Evolutionary conservation across 2,888 invertebrate genomes (phyloP).

Genomic region (Plagodis pulveraria): DNA sequence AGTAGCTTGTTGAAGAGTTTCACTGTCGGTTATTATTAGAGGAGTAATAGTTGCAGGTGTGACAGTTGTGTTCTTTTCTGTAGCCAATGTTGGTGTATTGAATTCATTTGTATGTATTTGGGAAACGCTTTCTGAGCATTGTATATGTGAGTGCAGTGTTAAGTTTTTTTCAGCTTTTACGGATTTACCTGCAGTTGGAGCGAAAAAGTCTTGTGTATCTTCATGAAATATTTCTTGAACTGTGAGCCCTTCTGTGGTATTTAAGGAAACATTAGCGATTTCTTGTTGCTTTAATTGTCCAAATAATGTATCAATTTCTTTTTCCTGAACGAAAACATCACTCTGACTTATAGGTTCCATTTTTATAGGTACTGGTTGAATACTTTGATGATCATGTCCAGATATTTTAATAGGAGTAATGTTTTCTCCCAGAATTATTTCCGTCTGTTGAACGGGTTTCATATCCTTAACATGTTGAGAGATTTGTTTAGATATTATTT

Average conservation of each 20-base stretch:
- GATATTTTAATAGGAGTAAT: constrained; percentile 37
- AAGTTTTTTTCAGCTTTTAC: constrained; percentile 58
- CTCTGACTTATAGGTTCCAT: constrained; percentile 57
- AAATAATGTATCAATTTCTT: constrained; percentile 52
- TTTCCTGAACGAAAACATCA: constrained; percentile 60
- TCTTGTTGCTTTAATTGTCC: constrained; percentile 42
- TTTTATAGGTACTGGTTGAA: constrained; percentile 50
- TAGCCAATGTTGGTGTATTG: constrained; percentile 46
- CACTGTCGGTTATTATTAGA: constrained; percentile 67
- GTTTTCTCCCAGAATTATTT: constrained; percentile 60
- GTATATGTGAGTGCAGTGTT: constrained; percentile 65
- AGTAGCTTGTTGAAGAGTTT: constrained; percentile 68
- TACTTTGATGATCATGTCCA: constrained; percentile 43
- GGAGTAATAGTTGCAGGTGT: constrained; percentile 64
- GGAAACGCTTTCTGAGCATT: constrained; percentile 67
- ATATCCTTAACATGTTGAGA: constrained; percentile 59
- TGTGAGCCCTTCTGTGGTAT: constrained; percentile 59
- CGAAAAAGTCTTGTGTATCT: constrained; percentile 54
- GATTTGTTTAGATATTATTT: constrained; percentile 68
- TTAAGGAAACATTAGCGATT: constrained; percentile 55
- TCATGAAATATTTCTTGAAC: constrained; percentile 70
- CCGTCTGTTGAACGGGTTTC: constrained; percentile 61
- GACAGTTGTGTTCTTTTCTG: constrained; percentile 52
- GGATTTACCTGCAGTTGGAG: constrained; percentile 48
- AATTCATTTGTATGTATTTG: constrained; percentile 60